Evolutionary conservation across 2,113 vertebrate species (phyloP).

Genomic region (Taxidea taxus): DNA sequence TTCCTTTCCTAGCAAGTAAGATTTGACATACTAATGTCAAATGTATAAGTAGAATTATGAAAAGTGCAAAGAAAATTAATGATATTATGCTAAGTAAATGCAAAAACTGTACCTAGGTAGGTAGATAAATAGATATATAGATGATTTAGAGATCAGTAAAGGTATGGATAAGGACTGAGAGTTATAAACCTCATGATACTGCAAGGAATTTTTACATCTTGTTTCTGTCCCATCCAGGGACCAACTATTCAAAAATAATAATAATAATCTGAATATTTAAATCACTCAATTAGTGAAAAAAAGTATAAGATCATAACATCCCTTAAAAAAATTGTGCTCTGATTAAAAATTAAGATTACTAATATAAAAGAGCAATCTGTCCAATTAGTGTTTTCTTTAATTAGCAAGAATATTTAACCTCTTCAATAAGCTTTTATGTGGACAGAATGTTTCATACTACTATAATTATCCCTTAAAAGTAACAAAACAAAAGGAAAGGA

Average conservation of each 20-base stretch:
- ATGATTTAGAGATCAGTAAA: background rate
- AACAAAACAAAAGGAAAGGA: conserved; percentile 67
- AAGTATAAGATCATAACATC: background rate
- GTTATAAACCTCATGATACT: background rate
- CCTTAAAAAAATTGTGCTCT: conserved; percentile 45
- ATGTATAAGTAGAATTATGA: background rate
- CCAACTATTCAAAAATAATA: background rate
- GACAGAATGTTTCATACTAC: conserved; percentile 80
- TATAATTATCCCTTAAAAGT: conserved; percentile 70
- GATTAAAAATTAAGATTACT: conserved; percentile 76
- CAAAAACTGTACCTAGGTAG: background rate
- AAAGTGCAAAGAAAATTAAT: conserved; percentile 23
- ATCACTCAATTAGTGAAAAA: background rate
- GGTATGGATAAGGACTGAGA: background rate
- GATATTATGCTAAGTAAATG: background rate
- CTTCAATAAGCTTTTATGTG: conserved; percentile 79
- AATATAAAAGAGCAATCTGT: conserved; percentile 78
- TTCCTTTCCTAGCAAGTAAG: background rate
- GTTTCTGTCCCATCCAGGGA: background rate
- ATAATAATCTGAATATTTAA: conserved; percentile 26
- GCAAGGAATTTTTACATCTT: background rate
- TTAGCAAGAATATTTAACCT: conserved; percentile 78
- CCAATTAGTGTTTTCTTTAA: conserved; percentile 78
- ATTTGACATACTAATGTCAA: background rate
- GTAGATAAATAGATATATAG: no score